phyloP scores from a whole-genome alignment of 2,797 vertebrate genomes.

The Botia kubotai region DNA sequence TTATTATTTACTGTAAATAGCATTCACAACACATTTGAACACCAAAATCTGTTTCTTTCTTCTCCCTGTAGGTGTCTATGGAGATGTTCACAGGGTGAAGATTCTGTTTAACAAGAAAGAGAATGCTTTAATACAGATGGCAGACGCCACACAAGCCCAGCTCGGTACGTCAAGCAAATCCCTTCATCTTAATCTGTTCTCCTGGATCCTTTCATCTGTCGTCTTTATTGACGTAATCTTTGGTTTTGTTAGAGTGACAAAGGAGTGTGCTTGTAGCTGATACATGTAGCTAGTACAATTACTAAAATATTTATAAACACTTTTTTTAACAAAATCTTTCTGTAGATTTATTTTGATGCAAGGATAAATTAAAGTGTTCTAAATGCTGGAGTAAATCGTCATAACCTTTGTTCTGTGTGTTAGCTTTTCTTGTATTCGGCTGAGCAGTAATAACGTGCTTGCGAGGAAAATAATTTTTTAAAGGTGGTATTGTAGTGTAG shows the following conservation, averaged over 20 bases:
- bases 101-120: constrained; percentile 93
- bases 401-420: no score
- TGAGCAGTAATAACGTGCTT: no score
- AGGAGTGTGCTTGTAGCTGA: not conserved
- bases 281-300: not conserved
- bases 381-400: not conserved
- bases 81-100: constrained; percentile 92
- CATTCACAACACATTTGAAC: not conserved
- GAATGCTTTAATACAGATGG: constrained; percentile 93
- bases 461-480: no score
- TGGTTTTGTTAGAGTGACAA: constrained; percentile 2
- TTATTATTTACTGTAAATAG: constrained; percentile 34
- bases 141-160: constrained; percentile 88
- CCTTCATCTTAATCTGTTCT: constrained; percentile 13
- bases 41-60: constrained; percentile 1
- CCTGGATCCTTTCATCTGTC: constrained; percentile 17
- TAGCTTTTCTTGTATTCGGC: no score
- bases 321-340: not conserved
- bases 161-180: constrained; percentile 77
- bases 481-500: no score
- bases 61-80: constrained; percentile 83
- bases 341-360: not conserved
- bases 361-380: not conserved
- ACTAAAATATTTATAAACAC: constrained; percentile 15
- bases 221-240: not conserved